phyloP scores from a whole-genome alignment of 2,113 vertebrate species.

The Cyprinodon brontotheroides region DNA sequence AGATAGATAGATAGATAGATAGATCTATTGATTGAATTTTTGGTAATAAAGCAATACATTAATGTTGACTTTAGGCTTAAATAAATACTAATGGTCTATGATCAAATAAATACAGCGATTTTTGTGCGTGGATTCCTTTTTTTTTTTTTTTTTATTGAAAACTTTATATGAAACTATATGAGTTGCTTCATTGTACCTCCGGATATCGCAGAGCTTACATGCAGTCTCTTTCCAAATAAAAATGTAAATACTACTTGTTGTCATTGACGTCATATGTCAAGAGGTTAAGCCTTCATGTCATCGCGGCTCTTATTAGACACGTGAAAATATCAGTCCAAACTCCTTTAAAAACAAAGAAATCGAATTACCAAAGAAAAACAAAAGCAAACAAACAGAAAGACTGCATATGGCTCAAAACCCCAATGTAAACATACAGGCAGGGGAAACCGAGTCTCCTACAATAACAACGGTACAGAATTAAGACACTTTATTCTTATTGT shows the following conservation, averaged over 20 bases:
- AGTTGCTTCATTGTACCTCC: constrained; percentile 75
- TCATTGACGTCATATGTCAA: constrained; percentile 24
- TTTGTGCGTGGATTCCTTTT: constrained; percentile 63
- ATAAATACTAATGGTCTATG: constrained; percentile 31
- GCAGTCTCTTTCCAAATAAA: constrained; percentile 80
- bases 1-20: too few relatives aligned
- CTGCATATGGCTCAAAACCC: constrained; percentile 62
- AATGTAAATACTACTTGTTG: constrained; percentile 68
- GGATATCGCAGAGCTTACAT: constrained; percentile 81
- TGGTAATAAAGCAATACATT: neutral
- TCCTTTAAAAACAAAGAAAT: constrained; percentile 11
- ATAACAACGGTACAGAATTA: constrained; percentile 77
- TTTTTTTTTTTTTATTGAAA: constrained; percentile 81
- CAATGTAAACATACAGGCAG: constrained; percentile 72
- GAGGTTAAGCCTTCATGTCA: constrained; percentile 69
- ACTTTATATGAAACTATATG: constrained; percentile 84
- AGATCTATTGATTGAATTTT: neutral
- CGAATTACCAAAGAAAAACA: constrained; percentile 53
- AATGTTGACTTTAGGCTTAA: neutral
- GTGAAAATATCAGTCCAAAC: constrained; percentile 42
- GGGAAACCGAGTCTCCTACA: constrained; percentile 67
- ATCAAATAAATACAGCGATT: constrained; percentile 64
- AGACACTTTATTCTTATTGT: constrained; percentile 82
- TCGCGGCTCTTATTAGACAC: constrained; percentile 72
- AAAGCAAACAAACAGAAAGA: constrained; percentile 33